A percentile compares a stretch with the other conserved stretches of the same genome.
Conservation (phyloP, 2,113 vertebrate species). For the Dendrocopos noguchii region DNA sequence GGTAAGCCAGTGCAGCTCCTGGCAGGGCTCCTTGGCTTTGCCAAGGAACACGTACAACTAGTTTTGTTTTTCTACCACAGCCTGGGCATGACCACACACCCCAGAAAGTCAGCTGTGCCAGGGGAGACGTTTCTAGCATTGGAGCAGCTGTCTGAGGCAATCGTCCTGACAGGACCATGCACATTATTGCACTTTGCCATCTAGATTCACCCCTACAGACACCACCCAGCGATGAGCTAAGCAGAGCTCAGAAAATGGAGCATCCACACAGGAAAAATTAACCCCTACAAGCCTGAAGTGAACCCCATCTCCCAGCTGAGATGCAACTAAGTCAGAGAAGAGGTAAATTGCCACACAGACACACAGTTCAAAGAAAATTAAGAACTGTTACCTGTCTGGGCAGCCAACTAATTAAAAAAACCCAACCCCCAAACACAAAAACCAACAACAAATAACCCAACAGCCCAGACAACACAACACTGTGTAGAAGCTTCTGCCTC, state of each 20-base stretch:
- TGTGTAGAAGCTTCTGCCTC: not conserved
- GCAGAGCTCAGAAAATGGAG: not conserved
- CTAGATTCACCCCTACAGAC: accelerated
- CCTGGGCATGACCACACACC: not conserved
- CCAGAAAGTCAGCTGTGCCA: not conserved
- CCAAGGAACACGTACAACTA: not conserved
- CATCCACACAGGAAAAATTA: not conserved
- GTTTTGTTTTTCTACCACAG: not conserved
- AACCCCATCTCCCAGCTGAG: not conserved
- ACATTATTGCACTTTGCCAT: not conserved
- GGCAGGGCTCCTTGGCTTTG: not conserved
- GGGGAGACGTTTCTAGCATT: not conserved
- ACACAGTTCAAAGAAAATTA: not conserved
- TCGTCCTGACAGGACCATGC: not conserved
- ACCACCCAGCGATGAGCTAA: not conserved
- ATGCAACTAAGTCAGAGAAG: not conserved
- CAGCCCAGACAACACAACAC: not conserved
- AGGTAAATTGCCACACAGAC: not conserved
- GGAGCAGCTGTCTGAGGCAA: not conserved
- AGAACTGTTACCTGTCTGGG: not conserved
- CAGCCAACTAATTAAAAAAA: not conserved
- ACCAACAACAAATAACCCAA: not conserved
- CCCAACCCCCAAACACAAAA: not conserved
- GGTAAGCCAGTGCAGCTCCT: not conserved
- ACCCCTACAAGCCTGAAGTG: accelerated